Base-by-base conservation (phyloP, 92 coral and sea anemone species). In the Anthopleura xanthogrammica region DNA sequence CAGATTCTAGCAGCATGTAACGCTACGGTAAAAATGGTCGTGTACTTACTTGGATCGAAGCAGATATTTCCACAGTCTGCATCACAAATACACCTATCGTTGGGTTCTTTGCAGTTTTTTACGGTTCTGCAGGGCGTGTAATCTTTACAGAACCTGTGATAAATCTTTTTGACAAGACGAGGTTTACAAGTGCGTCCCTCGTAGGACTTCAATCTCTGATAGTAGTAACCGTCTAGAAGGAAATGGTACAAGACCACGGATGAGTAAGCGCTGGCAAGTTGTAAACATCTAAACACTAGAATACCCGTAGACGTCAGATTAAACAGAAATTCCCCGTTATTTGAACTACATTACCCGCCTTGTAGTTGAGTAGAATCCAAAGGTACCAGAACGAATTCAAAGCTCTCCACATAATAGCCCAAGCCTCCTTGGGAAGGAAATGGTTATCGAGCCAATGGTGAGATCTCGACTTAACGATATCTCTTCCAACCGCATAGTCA, bases 1-100 rank as follows among this genome's bases (percentile, higher is more conserved):
- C 29, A 23, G 40, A 13, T 68, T 7, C 3, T 12, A 29, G 16
- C 14, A 10, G 42, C 74, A 8, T 2, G 78, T 42, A 43, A 20
- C 16, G 78, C 17, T 62, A 20, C 1, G 9, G 70, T 20, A 62
- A 16, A 58, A 16, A 2, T 16, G 64, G 17, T 0, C 8, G 7
- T 40, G 24, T 22, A 97, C 99, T 97, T 87, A 97, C 99, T 92
- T 78, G 99, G 95, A 64, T 97, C 92, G 5, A 85, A 56, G 83
- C 99, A 97, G 57, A 87, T 20, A 52, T 86, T 89, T 13, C 99
- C 99, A 70, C 99, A 97, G 78, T 97, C 94, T 80, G 90, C 94
- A 60, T 92, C 84, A 82, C 99, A 97, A 24, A 87, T 85, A 89
- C 99, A 97, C 14, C 86, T 81, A 82, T 92, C 91, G 17, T 85